Percentiles rank a stretch among this genome's conserved stretches.
Evolutionary conservation across 2,113 vertebrate genomes (phyloP).

Genomic region (Melanotaenia duboulayi): DNA sequence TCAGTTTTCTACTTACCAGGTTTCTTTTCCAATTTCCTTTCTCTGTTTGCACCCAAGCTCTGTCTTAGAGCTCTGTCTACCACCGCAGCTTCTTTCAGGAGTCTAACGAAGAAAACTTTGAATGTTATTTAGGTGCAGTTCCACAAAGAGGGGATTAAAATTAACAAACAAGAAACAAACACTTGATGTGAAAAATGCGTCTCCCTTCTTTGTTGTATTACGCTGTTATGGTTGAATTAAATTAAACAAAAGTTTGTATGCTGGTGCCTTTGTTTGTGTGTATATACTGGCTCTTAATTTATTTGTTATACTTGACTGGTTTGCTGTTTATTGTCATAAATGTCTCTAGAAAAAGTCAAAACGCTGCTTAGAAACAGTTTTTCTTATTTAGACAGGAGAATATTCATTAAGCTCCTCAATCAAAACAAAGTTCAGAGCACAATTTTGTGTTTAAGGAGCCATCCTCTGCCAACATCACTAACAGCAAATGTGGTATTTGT

Average conservation of each 20-base stretch:
- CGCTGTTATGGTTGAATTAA: constrained; percentile 43
- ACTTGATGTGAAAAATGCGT: constrained; percentile 40
- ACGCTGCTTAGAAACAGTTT: constrained; percentile 14
- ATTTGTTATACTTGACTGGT: constrained; percentile 58
- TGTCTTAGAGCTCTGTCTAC: background rate
- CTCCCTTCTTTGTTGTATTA: constrained; percentile 22
- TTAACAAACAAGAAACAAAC: constrained; percentile 13
- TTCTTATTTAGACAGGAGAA: constrained; percentile 1
- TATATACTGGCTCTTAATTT: constrained; percentile 4
- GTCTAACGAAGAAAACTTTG: background rate
- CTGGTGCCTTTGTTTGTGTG: constrained; percentile 17
- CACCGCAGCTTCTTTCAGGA: background rate
- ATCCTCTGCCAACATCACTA: background rate
- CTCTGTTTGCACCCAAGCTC: background rate
- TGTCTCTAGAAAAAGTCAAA: constrained; percentile 14
- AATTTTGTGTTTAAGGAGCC: constrained; percentile 1
- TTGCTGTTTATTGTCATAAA: constrained; percentile 54
- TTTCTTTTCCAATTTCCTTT: background rate
- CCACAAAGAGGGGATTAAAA: constrained; percentile 33
- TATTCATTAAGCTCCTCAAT: constrained; percentile 46
- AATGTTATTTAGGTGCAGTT: constrained; percentile 4
- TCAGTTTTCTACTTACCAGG: too few species aligned
- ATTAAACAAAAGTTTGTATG: constrained; percentile 27
- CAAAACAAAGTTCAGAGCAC: background rate
- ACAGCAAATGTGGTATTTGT: background rate